These are phyloP conservation scores for Hyperopisus bebe DNA, from an alignment of 2,113 vertebrate genomes.

Conservation along the genomic window DNA sequence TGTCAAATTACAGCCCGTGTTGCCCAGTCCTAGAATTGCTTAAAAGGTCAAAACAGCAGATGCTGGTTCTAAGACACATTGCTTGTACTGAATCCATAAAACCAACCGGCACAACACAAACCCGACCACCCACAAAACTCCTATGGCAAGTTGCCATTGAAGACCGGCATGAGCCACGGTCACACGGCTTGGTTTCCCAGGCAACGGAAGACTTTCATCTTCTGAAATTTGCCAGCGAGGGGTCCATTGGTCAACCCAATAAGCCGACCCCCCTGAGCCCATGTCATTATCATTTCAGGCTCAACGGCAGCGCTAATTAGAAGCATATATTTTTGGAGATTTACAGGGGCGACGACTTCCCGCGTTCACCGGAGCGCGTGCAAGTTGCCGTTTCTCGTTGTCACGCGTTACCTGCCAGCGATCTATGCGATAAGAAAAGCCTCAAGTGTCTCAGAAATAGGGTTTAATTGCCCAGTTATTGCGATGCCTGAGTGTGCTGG, in stretches of 20 bases:
- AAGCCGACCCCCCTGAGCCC: background rate
- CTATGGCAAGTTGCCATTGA: background rate
- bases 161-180: background rate
- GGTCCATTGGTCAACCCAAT: constrained; percentile 25
- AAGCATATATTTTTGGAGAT: constrained; percentile 24
- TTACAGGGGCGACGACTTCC: constrained; percentile 4
- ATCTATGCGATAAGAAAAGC: background rate
- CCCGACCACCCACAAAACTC: background rate
- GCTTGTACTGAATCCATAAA: background rate
- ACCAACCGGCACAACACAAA: background rate
- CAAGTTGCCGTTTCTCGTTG: background rate
- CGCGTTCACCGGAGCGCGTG: background rate
- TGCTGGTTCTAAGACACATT: background rate
- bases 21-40: background rate
- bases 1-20: background rate
- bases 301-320: constrained; percentile 22
- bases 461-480: constrained; percentile 1
- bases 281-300: constrained; percentile 20
- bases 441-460: background rate
- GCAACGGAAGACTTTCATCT: constrained; percentile 25
- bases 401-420: background rate
- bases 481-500: background rate
- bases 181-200: constrained; percentile 20
- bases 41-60: background rate
- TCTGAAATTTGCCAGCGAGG: constrained; percentile 14